These are phyloP conservation scores for Papilio gigon DNA, from an alignment of 2,888 invertebrate genomes.

Conservation along the genomic window DNA sequence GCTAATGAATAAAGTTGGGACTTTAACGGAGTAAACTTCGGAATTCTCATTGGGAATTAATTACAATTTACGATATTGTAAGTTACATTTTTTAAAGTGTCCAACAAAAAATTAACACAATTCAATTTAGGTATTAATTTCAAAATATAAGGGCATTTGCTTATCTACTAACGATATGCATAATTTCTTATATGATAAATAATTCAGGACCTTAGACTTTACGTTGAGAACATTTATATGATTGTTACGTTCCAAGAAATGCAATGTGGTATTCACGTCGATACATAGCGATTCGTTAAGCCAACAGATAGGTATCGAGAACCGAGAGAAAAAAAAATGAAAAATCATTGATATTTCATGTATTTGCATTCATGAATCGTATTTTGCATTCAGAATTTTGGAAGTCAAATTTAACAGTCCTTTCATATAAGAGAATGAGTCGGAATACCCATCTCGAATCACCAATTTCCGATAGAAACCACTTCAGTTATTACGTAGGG, in stretches of 20 bases:
- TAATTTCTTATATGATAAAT: neutral
- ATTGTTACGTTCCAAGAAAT: neutral
- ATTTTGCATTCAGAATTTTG: constrained; percentile 23
- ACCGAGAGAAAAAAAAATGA: neutral
- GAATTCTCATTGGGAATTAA: constrained; percentile 73
- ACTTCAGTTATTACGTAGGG: constrained; percentile 75
- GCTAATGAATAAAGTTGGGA: constrained; percentile 80
- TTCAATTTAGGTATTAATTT: neutral
- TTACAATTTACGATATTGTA: constrained; percentile 66
- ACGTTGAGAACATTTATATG: neutral
- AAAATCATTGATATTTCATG: constrained; percentile 42
- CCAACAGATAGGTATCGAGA: no score
- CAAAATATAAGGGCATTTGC: neutral
- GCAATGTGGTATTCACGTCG: neutral
- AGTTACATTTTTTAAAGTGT: constrained; percentile 56
- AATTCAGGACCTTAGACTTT: no score
- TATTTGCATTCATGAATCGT: constrained; percentile 31
- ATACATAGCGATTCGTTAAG: neutral
- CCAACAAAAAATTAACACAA: neutral
- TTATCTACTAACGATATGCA: neutral
- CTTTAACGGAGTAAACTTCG: constrained; percentile 76
- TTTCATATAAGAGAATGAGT: constrained; percentile 22
- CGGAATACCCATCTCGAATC: constrained; percentile 44
- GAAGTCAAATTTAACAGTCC: constrained; percentile 21
- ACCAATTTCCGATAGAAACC: constrained; percentile 73